Percentiles rank a stretch among this genome's conserved stretches.
These are phyloP conservation scores for Seriola aureovittata DNA, from an alignment of 2,113 vertebrate genomes.

Conservation along the genomic window DNA sequence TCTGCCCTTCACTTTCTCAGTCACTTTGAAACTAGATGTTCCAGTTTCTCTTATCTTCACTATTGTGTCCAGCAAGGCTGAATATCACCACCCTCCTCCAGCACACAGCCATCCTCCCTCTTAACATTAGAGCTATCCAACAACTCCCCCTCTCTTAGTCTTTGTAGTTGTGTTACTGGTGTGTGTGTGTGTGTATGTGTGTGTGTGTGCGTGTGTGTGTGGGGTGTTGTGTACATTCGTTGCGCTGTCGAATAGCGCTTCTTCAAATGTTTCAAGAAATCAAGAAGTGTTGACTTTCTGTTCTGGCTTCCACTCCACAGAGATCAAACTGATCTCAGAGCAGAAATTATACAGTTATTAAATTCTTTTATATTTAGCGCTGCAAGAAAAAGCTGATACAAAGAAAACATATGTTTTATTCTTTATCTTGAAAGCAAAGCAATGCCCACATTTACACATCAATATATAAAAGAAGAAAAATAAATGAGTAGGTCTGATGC, in stretches of 20 bases:
- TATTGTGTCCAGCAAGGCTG: too few species aligned
- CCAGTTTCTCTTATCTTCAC: too few species aligned
- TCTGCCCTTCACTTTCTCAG: too few species aligned
- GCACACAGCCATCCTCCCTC: too few species aligned
- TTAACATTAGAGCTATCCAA: too few species aligned
- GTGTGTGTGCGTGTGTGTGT: not conserved
- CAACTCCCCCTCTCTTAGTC: too few species aligned
- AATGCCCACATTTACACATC: not conserved
- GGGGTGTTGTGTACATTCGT: not conserved
- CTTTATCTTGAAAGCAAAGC: not conserved
- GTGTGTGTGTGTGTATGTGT: too few species aligned
- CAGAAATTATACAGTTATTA: not conserved
- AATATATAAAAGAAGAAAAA: not conserved
- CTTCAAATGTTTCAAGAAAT: not conserved
- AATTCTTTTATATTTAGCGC: not conserved
- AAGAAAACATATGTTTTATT: not conserved
- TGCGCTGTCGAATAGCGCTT: not conserved
- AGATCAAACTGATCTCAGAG: not conserved
- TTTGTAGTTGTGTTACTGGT: too few species aligned
- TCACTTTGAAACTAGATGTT: too few species aligned
- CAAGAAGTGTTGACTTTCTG: too few species aligned
- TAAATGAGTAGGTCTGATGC: constrained; percentile 6
- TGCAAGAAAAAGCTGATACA: not conserved
- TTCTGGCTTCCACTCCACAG: not conserved
- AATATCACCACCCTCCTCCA: too few species aligned